These are phyloP conservation scores for Poliocrania exsul DNA, from an alignment of 2,797 vertebrate genomes.

Conservation along the genomic window DNA sequence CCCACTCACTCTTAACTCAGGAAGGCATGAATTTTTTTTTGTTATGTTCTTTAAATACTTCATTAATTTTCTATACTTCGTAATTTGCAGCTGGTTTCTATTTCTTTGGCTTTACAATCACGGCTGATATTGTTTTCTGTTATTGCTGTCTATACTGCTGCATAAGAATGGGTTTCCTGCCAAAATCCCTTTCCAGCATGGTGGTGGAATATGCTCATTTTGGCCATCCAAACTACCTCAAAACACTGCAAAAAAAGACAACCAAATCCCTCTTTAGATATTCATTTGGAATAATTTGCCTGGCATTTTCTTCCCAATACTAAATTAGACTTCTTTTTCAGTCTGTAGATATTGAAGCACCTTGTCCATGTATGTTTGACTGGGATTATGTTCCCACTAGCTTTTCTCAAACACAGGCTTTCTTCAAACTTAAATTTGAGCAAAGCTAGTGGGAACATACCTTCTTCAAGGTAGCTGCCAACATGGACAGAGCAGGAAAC, in stretches of 20 bases:
- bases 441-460: too few relatives aligned
- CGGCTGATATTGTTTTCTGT: background rate
- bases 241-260: background rate
- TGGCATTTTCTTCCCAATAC: background rate
- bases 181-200: background rate
- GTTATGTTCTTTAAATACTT: background rate
- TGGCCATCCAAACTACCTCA: background rate
- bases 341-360: background rate
- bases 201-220: background rate
- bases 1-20: background rate
- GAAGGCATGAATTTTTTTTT: background rate
- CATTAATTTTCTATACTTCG: background rate
- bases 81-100: background rate
- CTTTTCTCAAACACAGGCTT: background rate
- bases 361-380: background rate
- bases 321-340: background rate
- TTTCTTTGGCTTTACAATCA: background rate
- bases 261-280: background rate
- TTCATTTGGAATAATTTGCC: background rate
- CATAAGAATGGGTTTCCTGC: background rate
- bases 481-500: background rate
- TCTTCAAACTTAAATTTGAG: too few relatives aligned
- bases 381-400: fast-evolving
- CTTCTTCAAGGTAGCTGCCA: background rate
- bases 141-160: background rate